Evolutionary conservation across 1,140 invertebrate species (phyloP).

Genomic region (Drosophila punjabiensis): DNA sequence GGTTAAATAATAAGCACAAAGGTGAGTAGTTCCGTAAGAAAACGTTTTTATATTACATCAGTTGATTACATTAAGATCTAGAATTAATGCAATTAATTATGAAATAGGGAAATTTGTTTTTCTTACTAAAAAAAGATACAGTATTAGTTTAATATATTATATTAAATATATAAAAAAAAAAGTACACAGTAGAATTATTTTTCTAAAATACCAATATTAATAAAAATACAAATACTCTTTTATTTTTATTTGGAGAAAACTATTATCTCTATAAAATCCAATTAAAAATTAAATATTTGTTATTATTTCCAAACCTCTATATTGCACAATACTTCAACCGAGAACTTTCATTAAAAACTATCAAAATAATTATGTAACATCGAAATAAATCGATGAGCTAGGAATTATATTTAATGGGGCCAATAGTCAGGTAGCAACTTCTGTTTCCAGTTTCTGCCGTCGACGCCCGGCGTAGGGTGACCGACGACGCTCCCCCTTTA

Average conservation of each 20-base stretch:
- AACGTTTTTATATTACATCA: slow-evolving; percentile 4
- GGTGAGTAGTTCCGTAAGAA: neutral
- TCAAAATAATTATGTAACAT: slow-evolving; percentile 6
- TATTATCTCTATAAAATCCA: no score
- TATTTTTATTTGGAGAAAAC: neutral
- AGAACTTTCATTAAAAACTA: neutral
- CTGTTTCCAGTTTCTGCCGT: slow-evolving; percentile 15
- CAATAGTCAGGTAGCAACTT: slow-evolving; percentile 7
- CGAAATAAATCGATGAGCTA: neutral
- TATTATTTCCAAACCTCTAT: no score
- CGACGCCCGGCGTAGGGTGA: slow-evolving; percentile 37
- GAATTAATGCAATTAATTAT: neutral
- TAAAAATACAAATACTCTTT: neutral
- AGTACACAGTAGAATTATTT: no score
- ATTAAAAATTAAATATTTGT: neutral
- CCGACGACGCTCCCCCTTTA: slow-evolving; percentile 1
- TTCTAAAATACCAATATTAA: neutral
- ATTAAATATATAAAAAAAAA: neutral
- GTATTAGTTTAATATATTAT: neutral
- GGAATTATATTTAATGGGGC: slow-evolving; percentile 5
- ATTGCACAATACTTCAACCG: neutral
- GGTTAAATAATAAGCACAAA: neutral
- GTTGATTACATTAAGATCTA: neutral
- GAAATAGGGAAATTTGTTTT: neutral
- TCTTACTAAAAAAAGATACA: neutral